These are phyloP conservation scores for Gerris buenoi DNA, from an alignment of 1,140 invertebrate species.

Conservation along the genomic window DNA sequence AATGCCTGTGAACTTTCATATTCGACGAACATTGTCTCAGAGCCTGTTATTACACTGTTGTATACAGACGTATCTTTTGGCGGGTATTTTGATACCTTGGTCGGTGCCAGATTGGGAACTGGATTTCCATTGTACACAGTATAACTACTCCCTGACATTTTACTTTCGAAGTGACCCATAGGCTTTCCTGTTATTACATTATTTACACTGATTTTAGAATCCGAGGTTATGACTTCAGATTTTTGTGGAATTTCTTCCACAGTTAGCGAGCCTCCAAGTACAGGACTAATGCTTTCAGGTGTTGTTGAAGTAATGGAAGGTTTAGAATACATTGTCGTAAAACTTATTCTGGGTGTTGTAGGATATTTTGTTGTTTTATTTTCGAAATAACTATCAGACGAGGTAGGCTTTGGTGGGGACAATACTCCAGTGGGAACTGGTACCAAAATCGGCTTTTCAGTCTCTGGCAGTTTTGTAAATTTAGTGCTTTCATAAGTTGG, in stretches of 20 bases:
- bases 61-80: neutral
- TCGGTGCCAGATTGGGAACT: neutral
- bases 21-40: constrained; percentile 3
- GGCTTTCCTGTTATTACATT: constrained; percentile 16
- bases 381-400: constrained; percentile 5
- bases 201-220: constrained; percentile 19
- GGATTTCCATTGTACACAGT: neutral
- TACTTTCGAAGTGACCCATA: neutral
- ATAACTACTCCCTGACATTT: neutral
- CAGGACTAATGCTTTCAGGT: constrained; percentile 18
- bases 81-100: neutral
- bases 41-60: neutral
- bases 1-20: neutral
- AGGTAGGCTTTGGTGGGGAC: constrained; percentile 17
- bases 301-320: constrained; percentile 8
- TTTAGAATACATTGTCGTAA: constrained; percentile 4
- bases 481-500: neutral
- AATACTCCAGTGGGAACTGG: constrained; percentile 17
- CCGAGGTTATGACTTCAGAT: constrained; percentile 24
- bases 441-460: constrained; percentile 9
- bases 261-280: constrained; percentile 17
- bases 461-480: constrained; percentile 7
- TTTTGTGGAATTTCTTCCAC: constrained; percentile 19
- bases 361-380: constrained; percentile 10
- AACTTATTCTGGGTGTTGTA: constrained; percentile 4